phyloP scores from a whole-genome alignment of 2,888 invertebrate genomes.

The Lucinisca nassula region DNA sequence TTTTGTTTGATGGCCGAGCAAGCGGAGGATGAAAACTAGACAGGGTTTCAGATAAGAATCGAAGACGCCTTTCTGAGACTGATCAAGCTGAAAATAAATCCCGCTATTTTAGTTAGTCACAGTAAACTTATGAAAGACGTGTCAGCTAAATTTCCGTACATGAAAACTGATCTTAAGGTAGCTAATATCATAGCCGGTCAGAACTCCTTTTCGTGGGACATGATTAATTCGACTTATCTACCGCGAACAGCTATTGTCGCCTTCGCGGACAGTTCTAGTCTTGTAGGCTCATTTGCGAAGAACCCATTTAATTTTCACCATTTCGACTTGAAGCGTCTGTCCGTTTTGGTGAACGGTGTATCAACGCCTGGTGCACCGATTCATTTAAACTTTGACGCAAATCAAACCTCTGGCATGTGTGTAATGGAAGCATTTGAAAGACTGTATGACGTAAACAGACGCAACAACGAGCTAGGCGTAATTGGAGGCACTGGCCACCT shows the following conservation, averaged over 20 bases:
- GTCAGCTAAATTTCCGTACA: conserved; percentile 1
- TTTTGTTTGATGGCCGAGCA: too few relatives aligned
- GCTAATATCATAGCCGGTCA: conserved; percentile 13
- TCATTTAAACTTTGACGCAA: not conserved
- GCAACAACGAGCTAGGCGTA: too few relatives aligned
- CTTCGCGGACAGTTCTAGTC: not conserved
- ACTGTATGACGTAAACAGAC: too few relatives aligned
- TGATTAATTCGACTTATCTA: conserved; percentile 13
- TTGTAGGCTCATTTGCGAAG: not conserved
- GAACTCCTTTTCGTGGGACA: conserved; percentile 3
- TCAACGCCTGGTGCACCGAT: not conserved
- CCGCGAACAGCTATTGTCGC: not conserved
- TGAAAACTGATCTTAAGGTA: conserved; percentile 1
- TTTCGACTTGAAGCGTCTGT: not conserved
- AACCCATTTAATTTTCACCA: conserved; percentile 6
- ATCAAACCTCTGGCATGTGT: not conserved
- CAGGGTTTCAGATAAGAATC: conserved; percentile 2
- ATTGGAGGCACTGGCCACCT: too few relatives aligned
- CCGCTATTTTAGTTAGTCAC: conserved; percentile 5
- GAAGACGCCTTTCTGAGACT: conserved; percentile 9
- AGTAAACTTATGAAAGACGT: not conserved
- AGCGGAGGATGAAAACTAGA: too few relatives aligned
- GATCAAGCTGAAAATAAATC: conserved; percentile 8
- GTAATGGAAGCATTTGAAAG: not conserved
- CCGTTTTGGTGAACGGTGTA: conserved; percentile 9